A percentile compares a stretch with the other conserved stretches of the same genome.
phyloP scores from a whole-genome alignment of 1,140 invertebrate species.

The Diorhabda elongata region DNA sequence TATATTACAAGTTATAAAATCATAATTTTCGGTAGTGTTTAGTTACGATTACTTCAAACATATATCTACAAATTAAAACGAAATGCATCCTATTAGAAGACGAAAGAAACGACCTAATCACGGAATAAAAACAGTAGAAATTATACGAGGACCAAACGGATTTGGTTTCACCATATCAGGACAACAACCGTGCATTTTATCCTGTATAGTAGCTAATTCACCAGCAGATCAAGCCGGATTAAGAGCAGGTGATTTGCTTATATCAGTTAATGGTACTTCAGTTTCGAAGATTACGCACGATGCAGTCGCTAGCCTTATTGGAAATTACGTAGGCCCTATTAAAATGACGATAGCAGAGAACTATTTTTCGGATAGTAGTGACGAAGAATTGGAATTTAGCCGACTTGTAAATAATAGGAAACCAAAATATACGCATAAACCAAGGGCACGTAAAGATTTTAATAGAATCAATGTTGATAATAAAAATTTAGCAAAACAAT shows the following conservation, averaged over 20 bases:
- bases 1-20: neutral
- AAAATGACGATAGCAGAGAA: constrained; percentile 83
- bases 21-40: neutral
- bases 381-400: constrained; percentile 61
- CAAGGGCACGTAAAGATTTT: constrained; percentile 25
- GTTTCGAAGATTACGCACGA: constrained; percentile 88
- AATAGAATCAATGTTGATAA: constrained; percentile 24
- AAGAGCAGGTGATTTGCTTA: constrained; percentile 83
- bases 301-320: constrained; percentile 87
- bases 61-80: constrained; percentile 6
- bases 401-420: constrained; percentile 53
- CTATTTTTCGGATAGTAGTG: constrained; percentile 81
- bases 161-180: constrained; percentile 94
- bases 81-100: constrained; percentile 67
- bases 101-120: constrained; percentile 76
- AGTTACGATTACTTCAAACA: neutral
- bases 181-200: constrained; percentile 84
- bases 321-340: constrained; percentile 72
- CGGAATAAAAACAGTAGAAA: constrained; percentile 79
- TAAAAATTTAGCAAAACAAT: neutral
- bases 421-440: constrained; percentile 60
- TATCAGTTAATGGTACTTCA: constrained; percentile 85
- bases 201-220: constrained; percentile 79
- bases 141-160: constrained; percentile 76
- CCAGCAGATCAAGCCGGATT: constrained; percentile 82